A percentile compares a stretch with the other conserved stretches of the same genome.
Conservation (phyloP, 2,113 vertebrate genomes). For the Hiodon alosoides region DNA sequence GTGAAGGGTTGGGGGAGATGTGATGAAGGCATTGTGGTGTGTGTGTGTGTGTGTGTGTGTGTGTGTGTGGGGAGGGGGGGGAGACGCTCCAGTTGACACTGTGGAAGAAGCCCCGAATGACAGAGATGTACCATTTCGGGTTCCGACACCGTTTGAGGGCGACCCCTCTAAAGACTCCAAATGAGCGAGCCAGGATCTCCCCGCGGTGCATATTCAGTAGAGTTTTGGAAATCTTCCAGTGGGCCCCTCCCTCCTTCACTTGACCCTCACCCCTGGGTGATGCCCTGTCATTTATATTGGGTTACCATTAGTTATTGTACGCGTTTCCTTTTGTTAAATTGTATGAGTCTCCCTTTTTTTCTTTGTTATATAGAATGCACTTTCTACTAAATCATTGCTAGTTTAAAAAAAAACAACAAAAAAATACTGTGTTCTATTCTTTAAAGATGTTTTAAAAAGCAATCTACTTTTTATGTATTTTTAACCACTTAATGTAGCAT, state of each 20-base stretch:
- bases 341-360: slow-evolving; percentile 59
- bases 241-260: slow-evolving; percentile 31
- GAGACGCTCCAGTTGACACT: neutral
- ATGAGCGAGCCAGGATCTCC: slow-evolving; percentile 18
- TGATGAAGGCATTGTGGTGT: slow-evolving; percentile 55
- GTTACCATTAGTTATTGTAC: slow-evolving; percentile 18
- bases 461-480: slow-evolving; percentile 73
- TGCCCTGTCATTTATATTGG: slow-evolving; percentile 15
- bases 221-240: slow-evolving; percentile 34
- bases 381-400: slow-evolving; percentile 71
- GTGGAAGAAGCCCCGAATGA: neutral
- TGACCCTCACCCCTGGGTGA: slow-evolving; percentile 10
- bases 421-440: slow-evolving; percentile 64
- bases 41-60: slow-evolving; percentile 31
- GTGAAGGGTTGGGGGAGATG: slow-evolving; percentile 45
- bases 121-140: neutral
- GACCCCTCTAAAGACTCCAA: slow-evolving; percentile 10
- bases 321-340: slow-evolving; percentile 32
- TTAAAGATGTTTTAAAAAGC: slow-evolving; percentile 63
- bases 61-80: slow-evolving; percentile 19
- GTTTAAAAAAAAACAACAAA: slow-evolving; percentile 48
- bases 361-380: slow-evolving; percentile 76
- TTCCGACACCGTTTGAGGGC: neutral
- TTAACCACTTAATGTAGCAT: slow-evolving; percentile 79
- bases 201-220: slow-evolving; percentile 8